Conservation (phyloP, 2,797 vertebrate species). For the Phylloscopus collybita region DNA sequence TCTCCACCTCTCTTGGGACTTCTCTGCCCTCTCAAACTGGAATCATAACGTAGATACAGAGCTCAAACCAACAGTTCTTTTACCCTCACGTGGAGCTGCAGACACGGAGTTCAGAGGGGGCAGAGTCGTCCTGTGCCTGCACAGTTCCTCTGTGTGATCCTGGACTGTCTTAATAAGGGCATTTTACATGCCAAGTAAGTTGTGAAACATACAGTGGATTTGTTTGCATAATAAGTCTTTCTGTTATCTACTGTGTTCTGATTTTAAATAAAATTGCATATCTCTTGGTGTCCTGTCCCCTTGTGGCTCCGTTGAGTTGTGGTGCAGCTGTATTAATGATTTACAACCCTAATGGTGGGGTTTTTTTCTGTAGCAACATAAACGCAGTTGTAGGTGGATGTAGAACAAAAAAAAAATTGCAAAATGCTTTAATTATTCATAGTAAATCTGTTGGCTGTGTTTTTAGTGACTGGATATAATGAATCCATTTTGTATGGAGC, state of each 20-base stretch:
- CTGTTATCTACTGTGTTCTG: conserved; percentile 70
- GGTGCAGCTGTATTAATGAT: rapidly evolving
- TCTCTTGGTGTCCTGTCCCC: conserved; percentile 1
- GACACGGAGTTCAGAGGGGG: neutral
- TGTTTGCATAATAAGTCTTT: conserved; percentile 62
- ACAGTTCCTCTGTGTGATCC: conserved; percentile 6
- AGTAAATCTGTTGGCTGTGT: neutral
- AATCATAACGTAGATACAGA: neutral
- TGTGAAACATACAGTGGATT: conserved; percentile 64
- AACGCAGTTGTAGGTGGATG: neutral
- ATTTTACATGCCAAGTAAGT: neutral
- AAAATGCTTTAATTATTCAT: neutral
- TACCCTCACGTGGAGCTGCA: neutral
- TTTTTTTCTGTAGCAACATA: neutral
- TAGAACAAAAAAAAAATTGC: neutral
- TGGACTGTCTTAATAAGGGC: neutral
- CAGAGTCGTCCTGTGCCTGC: neutral
- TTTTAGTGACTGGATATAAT: neutral
- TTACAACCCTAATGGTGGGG: neutral
- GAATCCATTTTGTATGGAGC: neutral
- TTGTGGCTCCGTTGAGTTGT: neutral
- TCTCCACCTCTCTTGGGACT: neutral
- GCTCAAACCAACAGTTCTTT: neutral
- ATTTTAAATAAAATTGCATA: conserved; percentile 69
- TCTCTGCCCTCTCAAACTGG: conserved; percentile 42